Evolutionary conservation across 2,888 invertebrate species (phyloP), one percentile per base, ranked within the genome.

Genomic region (Himalopsyche anomala): DNA sequence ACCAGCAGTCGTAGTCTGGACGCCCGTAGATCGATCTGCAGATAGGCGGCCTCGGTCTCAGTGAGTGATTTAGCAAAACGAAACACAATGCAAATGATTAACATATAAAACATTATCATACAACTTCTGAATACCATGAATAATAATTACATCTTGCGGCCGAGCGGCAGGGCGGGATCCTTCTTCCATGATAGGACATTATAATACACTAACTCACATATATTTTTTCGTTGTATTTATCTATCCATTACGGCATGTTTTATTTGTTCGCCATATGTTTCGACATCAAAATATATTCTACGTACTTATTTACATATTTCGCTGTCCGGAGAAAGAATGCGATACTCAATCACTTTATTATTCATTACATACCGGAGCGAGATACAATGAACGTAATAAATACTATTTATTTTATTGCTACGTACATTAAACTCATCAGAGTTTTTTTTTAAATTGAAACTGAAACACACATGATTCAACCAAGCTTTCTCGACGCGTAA

Each of bases 41-140:
- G 87, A 87, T 87, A 85, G 69, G 74, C 54, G 79, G 36, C 15
- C 36, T 3, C 74, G 62, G 88, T 88, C 88, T 88, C 87, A 54
- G 87, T 88, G 88, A 87, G 92, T 92, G 92, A 93, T 94, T 94
- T 92, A 92, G 94, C 94, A 94, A 94, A 94, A 93, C 92, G 93
- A 93, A 94, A 94, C 94, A 94, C 93, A 92, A 93, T 93, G 94
- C 94, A 94, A 92, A 94, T 94, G 94, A 94, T 92, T 94, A 94
- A 94, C 93, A 93, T 93, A 93, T 92, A 92, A 92, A 93, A 91
- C 91, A 91, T 91, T 92, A 92, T 92, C 86, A 88, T 88, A 86
- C 86, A 86, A 88, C 88, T 88, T 80, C 88, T 88, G 88, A 83
- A 88, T 88, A 87, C 84, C 86, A 88, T 88, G 88, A 88, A 88